Conservation (phyloP, 2,113 vertebrate species). For the Oncorhynchus gorbuscha region DNA sequence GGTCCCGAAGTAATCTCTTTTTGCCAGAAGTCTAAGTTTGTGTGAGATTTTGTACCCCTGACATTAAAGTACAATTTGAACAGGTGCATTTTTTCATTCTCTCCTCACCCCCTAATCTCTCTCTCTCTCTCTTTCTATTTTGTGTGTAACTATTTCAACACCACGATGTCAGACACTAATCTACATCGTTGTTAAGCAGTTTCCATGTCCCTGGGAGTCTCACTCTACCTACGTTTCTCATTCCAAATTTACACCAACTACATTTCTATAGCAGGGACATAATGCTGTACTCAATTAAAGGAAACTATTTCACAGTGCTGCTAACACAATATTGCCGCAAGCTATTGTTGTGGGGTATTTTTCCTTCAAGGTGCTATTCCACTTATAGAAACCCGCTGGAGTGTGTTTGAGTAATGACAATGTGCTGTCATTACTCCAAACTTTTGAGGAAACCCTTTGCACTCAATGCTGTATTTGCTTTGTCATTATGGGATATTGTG, state of each 20-base stretch:
- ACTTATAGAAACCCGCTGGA: slow-evolving; percentile 48
- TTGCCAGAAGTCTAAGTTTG: not conserved
- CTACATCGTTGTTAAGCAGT: slow-evolving; percentile 54
- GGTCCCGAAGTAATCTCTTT: not conserved
- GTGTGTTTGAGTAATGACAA: slow-evolving; percentile 10
- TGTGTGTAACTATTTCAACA: not conserved
- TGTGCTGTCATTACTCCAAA: too few relatives aligned
- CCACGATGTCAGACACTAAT: slow-evolving; percentile 57
- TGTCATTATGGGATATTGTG: too few relatives aligned
- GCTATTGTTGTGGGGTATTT: slow-evolving; percentile 71
- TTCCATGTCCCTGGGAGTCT: slow-evolving; percentile 55
- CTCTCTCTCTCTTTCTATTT: not conserved
- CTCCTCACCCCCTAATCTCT: not conserved
- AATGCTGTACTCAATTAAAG: slow-evolving; percentile 72
- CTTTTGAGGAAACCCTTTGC: too few relatives aligned
- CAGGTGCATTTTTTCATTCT: not conserved
- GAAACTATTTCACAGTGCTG: slow-evolving; percentile 72
- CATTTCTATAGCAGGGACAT: slow-evolving; percentile 58
- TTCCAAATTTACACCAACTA: slow-evolving; percentile 64
- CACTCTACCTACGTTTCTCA: slow-evolving; percentile 48
- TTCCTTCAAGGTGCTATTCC: slow-evolving; percentile 68
- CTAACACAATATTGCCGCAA: slow-evolving; percentile 72
- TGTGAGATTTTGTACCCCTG: not conserved
- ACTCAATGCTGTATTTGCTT: too few relatives aligned
- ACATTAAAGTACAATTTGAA: not conserved